Evolutionary conservation across 92 coral and sea anemone genomes (phyloP), one percentile per base, ranked within the genome.

Genomic region (Siderastrea radians): DNA sequence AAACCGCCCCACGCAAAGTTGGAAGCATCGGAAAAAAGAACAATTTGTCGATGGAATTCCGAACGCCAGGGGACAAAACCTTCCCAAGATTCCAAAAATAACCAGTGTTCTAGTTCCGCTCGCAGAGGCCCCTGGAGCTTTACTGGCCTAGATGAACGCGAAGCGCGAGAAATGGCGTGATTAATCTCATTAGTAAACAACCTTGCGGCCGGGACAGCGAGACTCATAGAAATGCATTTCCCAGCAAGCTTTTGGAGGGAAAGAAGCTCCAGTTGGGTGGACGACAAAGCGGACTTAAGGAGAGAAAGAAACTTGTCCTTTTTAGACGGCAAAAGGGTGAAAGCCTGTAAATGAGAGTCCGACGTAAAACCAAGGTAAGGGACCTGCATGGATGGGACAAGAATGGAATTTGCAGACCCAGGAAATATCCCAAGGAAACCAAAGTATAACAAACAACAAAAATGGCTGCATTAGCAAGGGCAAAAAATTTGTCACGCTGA

Each of bases 181-280:
- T 60, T 60, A 60, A 60, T 60, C 65, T 60, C 65, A 12, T 60
- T 60, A 7, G 65, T 60, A 60, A 60, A 60, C 65, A 60, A 16
- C 13, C 65, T 60, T 16, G 13, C 13, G 14, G 65, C 65, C 14
- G 65, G 65, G 13, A 60, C 65, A 60, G 65, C 65, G 13, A 77
- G 82, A 52, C 65, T 3, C 45, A 77, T 17, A n/a, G 69, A 77
- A 48, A 16, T 13, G n/a, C 82, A 77, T 57, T 77, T 77, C 45
- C 82, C 82, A 3, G 82, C 69, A 2, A 77, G 10, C 44, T 48
- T 77, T 52, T 52, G 66, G 5, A 77, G 2, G 38, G 69, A 53
- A 57, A 60, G 55, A 7, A 60, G 16, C 51, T 48, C 49, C 16
- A 43, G 7, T 5, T 58, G 63, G 63, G 63, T 5, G 7, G 55